Evolutionary conservation across 92 coral and sea anemone species (phyloP), one percentile per base, ranked within the genome.

Genomic region (Siderastrea radians): DNA sequence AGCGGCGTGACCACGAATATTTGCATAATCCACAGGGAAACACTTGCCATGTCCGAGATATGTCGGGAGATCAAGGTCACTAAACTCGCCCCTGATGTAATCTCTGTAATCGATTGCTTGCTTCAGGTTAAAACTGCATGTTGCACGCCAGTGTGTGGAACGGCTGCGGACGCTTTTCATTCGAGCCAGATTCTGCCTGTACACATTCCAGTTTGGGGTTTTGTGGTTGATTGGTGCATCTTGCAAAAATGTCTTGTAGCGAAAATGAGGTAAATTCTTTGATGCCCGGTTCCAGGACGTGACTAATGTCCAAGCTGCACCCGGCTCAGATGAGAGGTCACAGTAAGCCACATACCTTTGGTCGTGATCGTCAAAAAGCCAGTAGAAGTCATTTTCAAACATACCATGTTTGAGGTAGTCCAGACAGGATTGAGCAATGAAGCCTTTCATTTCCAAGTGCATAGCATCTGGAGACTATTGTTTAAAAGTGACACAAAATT

Each of bases 231-330:
- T 51, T 62, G 92, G 89, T 10, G 67, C 82, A 68, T 89, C 67
- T 17, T 43, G 45, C 1, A 6, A 4, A 38, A 83, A 74, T 5
- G 89, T 4, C 54, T 6, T 49, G 51, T 16, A 49, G 53, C 49
- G 49, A 58, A 82, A 76, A 3, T 54, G 17, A 1, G 77, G 77
- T 2, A 11, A 38, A 64, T 47, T 67, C 12, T 54, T 9, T 14
- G 59, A 11, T 47, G 65, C 47, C 1, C 48, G 17, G 11, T 11
- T 19, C 72, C 80, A 67, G 7, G 92, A 84, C 80, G 75, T 52
- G 49, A 89, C 84, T 2, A 89, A 80, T 0, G 92, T 89, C 92
- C 92, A 89, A 3, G 92, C 92, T 53, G 92, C 58, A 3, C 84
- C 84, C 55, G 85, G 92, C 43, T 89, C 92, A 10, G 79, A 53